Evolutionary conservation across 2,113 vertebrate species (phyloP).

Genomic region (Peromyscus leucopus): DNA sequence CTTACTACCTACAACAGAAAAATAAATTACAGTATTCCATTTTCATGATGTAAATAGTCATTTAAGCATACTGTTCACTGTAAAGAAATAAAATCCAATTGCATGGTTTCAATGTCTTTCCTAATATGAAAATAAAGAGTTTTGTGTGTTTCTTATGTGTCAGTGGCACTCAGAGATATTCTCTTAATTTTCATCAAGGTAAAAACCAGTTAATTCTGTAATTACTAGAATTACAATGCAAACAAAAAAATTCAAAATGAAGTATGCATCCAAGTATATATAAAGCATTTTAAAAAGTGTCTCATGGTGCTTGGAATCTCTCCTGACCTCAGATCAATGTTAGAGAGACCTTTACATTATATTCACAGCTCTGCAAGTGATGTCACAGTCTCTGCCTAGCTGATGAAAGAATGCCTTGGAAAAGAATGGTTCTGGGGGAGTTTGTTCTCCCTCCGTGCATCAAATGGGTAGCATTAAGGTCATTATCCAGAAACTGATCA

Average conservation of each 20-base stretch:
- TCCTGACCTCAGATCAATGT: constrained; percentile 89
- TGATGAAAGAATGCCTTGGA: constrained; percentile 84
- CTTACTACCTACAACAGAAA: neutral
- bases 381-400: constrained; percentile 89
- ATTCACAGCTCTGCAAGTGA: constrained; percentile 86
- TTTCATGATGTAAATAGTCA: neutral
- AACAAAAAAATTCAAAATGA: constrained; percentile 86
- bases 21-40: neutral
- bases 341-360: constrained; percentile 88
- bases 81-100: neutral
- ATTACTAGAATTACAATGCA: constrained; percentile 87
- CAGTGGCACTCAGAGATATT: constrained; percentile 89
- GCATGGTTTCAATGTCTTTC: constrained; percentile 23
- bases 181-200: constrained; percentile 89
- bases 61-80: neutral
- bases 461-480: constrained; percentile 88
- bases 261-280: constrained; percentile 88
- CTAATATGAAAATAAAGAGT: constrained; percentile 63
- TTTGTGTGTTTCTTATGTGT: constrained; percentile 85
- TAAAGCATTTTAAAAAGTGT: constrained; percentile 85
- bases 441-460: constrained; percentile 86
- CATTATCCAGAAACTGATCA: constrained; percentile 86
- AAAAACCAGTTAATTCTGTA: constrained; percentile 90
- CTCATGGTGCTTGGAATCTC: constrained; percentile 87
- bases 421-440: constrained; percentile 86